phyloP scores from a whole-genome alignment of 2,888 invertebrate genomes.

The Harpalus rubripes region DNA sequence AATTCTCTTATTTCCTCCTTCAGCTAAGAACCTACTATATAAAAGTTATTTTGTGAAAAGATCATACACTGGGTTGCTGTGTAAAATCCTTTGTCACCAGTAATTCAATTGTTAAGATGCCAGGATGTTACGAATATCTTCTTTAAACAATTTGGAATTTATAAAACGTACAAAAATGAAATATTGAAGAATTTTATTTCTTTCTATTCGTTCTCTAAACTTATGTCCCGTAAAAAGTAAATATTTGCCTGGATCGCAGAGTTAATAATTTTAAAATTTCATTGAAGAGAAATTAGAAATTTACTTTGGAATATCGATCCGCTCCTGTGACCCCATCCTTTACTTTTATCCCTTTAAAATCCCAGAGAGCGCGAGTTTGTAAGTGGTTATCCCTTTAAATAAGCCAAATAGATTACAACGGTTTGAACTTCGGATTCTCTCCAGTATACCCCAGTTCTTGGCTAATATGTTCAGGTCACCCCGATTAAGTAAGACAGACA shows the following conservation, averaged over 20 bases:
- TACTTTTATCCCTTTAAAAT: slow-evolving; percentile 20
- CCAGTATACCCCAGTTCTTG: slow-evolving; percentile 1
- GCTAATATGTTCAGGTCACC: slow-evolving; percentile 36
- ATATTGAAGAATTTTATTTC: too few species aligned
- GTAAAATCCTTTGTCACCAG: too few species aligned
- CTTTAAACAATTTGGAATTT: too few species aligned
- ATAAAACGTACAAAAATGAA: too few species aligned
- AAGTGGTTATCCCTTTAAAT: slow-evolving; percentile 35
- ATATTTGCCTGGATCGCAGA: neutral
- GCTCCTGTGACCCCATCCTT: neutral
- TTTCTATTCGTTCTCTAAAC: too few species aligned
- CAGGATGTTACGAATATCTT: too few species aligned
- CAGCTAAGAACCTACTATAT: too few species aligned
- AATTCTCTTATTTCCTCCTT: too few species aligned
- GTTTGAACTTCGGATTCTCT: neutral
- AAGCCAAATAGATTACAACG: slow-evolving; percentile 26
- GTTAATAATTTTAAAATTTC: slow-evolving; percentile 2
- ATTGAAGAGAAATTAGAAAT: neutral
- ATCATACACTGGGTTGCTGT: too few species aligned
- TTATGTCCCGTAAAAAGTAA: too few species aligned
- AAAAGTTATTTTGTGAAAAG: too few species aligned
- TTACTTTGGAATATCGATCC: neutral
- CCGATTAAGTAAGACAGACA: slow-evolving; percentile 32
- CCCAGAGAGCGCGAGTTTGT: slow-evolving; percentile 21
- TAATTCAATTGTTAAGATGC: too few species aligned